Percentiles rank a stretch among this genome's conserved stretches.
These are phyloP conservation scores for Gallinago stenura DNA, from an alignment of 2,797 vertebrate species.

Conservation along the genomic window DNA sequence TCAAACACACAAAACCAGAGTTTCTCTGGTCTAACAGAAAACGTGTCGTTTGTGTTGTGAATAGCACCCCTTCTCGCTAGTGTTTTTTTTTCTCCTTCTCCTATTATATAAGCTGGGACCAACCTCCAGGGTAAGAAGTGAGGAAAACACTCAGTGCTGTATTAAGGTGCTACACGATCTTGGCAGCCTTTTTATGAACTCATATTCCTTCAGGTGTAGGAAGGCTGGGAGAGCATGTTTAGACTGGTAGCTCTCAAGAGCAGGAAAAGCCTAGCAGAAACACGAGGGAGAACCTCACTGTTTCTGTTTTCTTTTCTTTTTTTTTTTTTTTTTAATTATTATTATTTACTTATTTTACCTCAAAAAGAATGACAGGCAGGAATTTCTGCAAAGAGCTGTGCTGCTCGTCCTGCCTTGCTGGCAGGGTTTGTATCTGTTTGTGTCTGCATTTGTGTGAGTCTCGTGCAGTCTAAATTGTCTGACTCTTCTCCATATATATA, in stretches of 20 bases:
- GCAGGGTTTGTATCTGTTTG: constrained; percentile 25
- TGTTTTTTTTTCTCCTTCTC: accelerated
- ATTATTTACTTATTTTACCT: constrained; percentile 16
- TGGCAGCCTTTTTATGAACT: constrained; percentile 2
- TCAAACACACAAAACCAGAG: background rate
- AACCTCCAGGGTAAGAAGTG: background rate
- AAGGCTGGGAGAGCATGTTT: constrained; percentile 8
- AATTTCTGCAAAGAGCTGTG: constrained; percentile 17
- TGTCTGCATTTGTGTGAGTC: constrained; percentile 40
- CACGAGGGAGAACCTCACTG: background rate
- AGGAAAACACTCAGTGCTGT: background rate
- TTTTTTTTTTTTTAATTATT: background rate
- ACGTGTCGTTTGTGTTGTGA: background rate
- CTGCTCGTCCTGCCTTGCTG: constrained; percentile 23
- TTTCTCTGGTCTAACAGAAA: background rate
- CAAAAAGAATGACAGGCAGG: background rate
- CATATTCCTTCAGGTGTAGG: constrained; percentile 17
- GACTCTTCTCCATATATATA: constrained; percentile 50
- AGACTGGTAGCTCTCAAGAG: background rate
- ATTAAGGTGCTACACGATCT: background rate
- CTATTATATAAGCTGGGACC: background rate
- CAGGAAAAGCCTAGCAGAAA: constrained; percentile 19
- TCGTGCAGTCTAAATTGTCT: constrained; percentile 48
- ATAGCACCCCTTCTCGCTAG: background rate
- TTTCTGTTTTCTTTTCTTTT: background rate